These are phyloP conservation scores for Sebastes nivosus DNA, from an alignment of 2,797 vertebrate species.

Conservation along the genomic window DNA sequence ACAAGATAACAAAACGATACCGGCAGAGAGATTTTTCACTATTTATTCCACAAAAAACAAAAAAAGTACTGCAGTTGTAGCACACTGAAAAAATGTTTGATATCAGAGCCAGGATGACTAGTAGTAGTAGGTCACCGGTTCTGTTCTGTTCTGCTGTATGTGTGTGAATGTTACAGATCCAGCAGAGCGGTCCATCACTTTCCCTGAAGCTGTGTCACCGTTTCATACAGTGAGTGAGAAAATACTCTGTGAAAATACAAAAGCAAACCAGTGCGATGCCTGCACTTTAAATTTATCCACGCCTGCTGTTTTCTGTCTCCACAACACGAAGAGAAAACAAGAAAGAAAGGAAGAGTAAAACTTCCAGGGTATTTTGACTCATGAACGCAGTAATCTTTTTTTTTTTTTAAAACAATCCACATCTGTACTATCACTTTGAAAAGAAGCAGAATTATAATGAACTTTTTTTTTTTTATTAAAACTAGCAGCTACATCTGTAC, in stretches of 20 bases:
- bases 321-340: conserved; percentile 11
- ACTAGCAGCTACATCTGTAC: not conserved
- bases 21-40: conserved; percentile 28
- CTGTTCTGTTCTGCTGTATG: conserved; percentile 37
- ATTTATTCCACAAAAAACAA: conserved; percentile 18
- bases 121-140: conserved; percentile 56
- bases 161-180: conserved; percentile 47
- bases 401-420: not conserved
- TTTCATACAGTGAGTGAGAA: conserved; percentile 60
- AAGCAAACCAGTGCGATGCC: conserved; percentile 46
- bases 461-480: no score
- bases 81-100: conserved; percentile 54
- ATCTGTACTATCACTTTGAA: not conserved
- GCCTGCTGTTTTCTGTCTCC: conserved; percentile 53
- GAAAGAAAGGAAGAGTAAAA: not conserved
- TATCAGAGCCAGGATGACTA: conserved; percentile 67
- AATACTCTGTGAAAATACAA: conserved; percentile 57
- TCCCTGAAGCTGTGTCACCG: conserved; percentile 74
- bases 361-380: conserved; percentile 16
- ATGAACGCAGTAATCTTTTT: not conserved
- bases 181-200: conserved; percentile 46
- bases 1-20: conserved; percentile 38
- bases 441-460: not conserved
- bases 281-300: conserved; percentile 59
- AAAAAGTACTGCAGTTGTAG: conserved; percentile 42